Base-by-base conservation (phyloP, 2,797 vertebrate species). In the Acipenser transmontanus region DNA sequence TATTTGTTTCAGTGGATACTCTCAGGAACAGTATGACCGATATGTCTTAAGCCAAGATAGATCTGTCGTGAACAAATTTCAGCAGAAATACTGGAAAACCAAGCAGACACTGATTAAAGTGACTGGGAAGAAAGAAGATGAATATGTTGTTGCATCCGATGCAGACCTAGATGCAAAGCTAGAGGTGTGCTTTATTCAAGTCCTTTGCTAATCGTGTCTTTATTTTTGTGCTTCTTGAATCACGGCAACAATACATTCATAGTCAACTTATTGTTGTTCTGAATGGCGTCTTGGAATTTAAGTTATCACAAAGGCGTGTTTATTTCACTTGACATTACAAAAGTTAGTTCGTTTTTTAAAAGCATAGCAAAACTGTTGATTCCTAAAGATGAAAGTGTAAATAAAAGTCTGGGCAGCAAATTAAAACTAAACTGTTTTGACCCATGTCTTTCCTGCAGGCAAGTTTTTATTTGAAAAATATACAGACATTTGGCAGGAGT, bases 71-170 rank as follows among this genome's bases (percentile, higher is more conserved):
- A 98, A 96, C 86, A 96, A 93, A 82, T 96, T 98, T 88, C 95
- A 96, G 76, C 94, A 95, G 86, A 95, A 93, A 69, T 99, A 95
- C 75, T 99, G 97, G 96, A 97, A 95, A 79, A 98, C 96, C 57
- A 99, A 98, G 66, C 97, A 99, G 85, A 94, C 94, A 0, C 90
- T 99, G 67, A 95, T 99, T 79, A 97, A 93, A 84, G 97, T 93
- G 69, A 98, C 96, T 0, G 95, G 96, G 50, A 98, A 97, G 87
- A 98, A 97, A 65, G 94, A 99, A 74, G 97, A 98, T 64, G 92
- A 97, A 1, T 91, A 98, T 6, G 95, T 98, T 8, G 96, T 98
- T 49, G 94, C 96, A 47, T 99, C 97, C 0, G 96, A 99, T 9
- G 94, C 96, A 1, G 95, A 97, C 68, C 87, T 99, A 76, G 97